These are phyloP conservation scores for Diorhabda carinulata DNA, from an alignment of 1,140 invertebrate species.

Conservation along the genomic window DNA sequence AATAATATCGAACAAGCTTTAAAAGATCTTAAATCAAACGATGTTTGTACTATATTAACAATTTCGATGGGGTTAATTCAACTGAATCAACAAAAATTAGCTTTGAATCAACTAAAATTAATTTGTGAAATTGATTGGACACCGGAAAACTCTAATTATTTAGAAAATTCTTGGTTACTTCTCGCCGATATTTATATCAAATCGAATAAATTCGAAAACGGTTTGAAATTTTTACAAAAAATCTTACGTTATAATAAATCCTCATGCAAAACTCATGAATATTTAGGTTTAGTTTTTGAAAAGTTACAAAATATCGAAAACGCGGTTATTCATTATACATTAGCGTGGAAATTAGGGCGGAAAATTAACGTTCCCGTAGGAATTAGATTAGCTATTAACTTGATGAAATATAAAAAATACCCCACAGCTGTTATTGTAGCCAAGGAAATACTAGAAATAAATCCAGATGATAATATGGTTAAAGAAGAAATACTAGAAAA, in stretches of 20 bases:
- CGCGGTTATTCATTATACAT: constrained; percentile 77
- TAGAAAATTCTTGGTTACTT: constrained; percentile 92
- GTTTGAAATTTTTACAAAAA: constrained; percentile 74
- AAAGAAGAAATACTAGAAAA: constrained; percentile 93
- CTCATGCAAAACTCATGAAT: constrained; percentile 87
- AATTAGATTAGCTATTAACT: constrained; percentile 89
- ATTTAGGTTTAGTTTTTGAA: constrained; percentile 81
- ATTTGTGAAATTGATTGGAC: constrained; percentile 85
- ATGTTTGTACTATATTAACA: constrained; percentile 50
- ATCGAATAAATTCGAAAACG: constrained; percentile 81
- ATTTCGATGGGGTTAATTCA: constrained; percentile 83
- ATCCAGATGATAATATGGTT: constrained; percentile 87
- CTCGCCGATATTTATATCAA: constrained; percentile 89
- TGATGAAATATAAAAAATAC: constrained; percentile 85
- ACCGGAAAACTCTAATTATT: constrained; percentile 91
- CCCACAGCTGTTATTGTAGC: constrained; percentile 83
- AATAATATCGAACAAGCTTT: constrained; percentile 78
- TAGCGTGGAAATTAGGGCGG: constrained; percentile 80
- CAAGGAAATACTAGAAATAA: constrained; percentile 73
- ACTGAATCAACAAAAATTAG: constrained; percentile 84
- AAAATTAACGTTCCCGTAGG: constrained; percentile 79
- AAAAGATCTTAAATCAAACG: constrained; percentile 67
- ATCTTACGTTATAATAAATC: constrained; percentile 87
- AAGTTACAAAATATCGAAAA: constrained; percentile 89
- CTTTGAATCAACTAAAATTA: constrained; percentile 88